Conservation (phyloP, 2,888 invertebrate species). For the Lymantria monacha region DNA sequence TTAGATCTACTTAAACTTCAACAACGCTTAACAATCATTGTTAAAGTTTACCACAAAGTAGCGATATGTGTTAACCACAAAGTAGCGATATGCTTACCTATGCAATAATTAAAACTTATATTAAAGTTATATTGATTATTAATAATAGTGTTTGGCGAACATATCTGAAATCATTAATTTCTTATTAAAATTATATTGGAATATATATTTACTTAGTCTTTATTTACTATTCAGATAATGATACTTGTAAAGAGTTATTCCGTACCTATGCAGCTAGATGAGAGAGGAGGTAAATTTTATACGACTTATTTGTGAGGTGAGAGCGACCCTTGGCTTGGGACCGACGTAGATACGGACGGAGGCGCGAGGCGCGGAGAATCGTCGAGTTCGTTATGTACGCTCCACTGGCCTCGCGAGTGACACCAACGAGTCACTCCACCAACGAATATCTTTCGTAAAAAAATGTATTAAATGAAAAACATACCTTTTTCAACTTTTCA, state of each 20-base stretch:
- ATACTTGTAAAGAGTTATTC: slow-evolving; percentile 12
- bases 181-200: too few relatives aligned
- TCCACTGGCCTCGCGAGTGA: slow-evolving; percentile 70
- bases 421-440: slow-evolving; percentile 63
- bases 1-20: too few relatives aligned
- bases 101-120: too few relatives aligned
- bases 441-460: slow-evolving; percentile 62
- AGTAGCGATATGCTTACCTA: too few relatives aligned
- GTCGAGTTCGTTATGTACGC: slow-evolving; percentile 74
- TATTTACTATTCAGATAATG: background rate
- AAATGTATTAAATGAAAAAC: slow-evolving; percentile 66
- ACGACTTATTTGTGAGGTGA: slow-evolving; percentile 35
- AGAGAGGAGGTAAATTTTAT: slow-evolving; percentile 34
- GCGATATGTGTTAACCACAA: too few relatives aligned
- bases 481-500: slow-evolving; percentile 64
- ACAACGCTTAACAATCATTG: too few relatives aligned
- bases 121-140: too few relatives aligned
- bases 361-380: slow-evolving; percentile 42
- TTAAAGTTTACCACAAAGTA: too few relatives aligned
- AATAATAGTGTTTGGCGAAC: too few relatives aligned
- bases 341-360: slow-evolving; percentile 11
- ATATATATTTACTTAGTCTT: too few relatives aligned
- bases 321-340: slow-evolving; percentile 30
- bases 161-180: too few relatives aligned
- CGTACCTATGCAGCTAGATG: slow-evolving; percentile 21